Evolutionary conservation across 2,797 vertebrate species (phyloP).

Genomic region (Anolis apletophallus): DNA sequence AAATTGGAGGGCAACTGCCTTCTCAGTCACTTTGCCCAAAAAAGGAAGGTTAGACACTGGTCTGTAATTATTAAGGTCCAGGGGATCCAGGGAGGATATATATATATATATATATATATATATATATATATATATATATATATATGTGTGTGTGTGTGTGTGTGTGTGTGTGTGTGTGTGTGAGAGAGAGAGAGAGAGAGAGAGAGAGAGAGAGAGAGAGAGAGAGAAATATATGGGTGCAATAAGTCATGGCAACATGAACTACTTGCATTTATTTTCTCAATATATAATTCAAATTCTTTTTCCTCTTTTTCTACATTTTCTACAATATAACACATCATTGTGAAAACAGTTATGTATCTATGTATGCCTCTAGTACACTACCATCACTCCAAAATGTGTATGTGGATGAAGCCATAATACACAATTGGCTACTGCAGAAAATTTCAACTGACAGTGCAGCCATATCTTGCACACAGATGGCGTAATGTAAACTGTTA

Average conservation of each 20-base stretch:
- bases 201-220: too few species aligned
- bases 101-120: too few species aligned
- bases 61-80: too few species aligned
- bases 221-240: not conserved
- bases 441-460: constrained; percentile 32
- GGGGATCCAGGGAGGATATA: too few species aligned
- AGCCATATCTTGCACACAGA: not conserved
- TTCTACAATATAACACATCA: not conserved
- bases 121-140: too few species aligned
- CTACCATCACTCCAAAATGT: not conserved
- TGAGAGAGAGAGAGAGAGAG: too few species aligned
- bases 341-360: not conserved
- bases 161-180: too few species aligned
- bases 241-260: not conserved
- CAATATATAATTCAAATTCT: not conserved
- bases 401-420: constrained; percentile 10
- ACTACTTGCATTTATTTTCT: not conserved
- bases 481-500: constrained; percentile 40
- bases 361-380: not conserved
- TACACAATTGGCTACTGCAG: not conserved
- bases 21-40: too few species aligned
- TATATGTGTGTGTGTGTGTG: too few species aligned
- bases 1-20: too few species aligned
- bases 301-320: not conserved
- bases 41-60: too few species aligned